A percentile compares a stretch with the other conserved stretches of the same genome.
Evolutionary conservation across 2,888 invertebrate genomes (phyloP).

Genomic region (Pseudoips prasinana): DNA sequence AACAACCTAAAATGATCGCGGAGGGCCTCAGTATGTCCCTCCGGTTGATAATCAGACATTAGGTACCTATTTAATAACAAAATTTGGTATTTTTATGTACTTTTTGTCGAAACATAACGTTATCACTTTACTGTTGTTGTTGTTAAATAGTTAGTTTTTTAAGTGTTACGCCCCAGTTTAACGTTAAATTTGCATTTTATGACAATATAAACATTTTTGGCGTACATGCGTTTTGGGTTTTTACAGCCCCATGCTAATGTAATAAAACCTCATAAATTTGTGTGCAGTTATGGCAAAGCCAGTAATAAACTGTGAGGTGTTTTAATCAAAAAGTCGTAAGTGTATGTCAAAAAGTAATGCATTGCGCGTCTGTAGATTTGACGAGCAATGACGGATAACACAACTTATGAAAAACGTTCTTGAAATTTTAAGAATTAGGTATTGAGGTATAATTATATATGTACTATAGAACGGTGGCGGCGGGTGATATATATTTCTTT

Average conservation of each 20-base stretch:
- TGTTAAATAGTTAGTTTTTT: slow-evolving; percentile 65
- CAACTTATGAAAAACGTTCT: slow-evolving; percentile 45
- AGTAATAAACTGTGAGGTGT: slow-evolving; percentile 33
- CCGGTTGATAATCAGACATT: background rate
- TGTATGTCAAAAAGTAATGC: slow-evolving; percentile 22
- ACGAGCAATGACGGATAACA: background rate
- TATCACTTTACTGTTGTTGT: slow-evolving; percentile 63
- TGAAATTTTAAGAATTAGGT: slow-evolving; percentile 38
- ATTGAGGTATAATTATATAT: slow-evolving; percentile 36
- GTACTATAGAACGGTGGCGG: too few relatives aligned
- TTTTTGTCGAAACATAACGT: slow-evolving; percentile 30
- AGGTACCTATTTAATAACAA: too few relatives aligned
- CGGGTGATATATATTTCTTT: too few relatives aligned
- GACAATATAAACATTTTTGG: slow-evolving; percentile 63
- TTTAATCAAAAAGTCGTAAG: too few relatives aligned
- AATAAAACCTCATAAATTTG: slow-evolving; percentile 25
- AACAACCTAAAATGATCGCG: slow-evolving; percentile 3
- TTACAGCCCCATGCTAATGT: slow-evolving; percentile 60
- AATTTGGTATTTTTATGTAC: slow-evolving; percentile 17
- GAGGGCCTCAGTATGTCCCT: too few relatives aligned
- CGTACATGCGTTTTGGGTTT: slow-evolving; percentile 63
- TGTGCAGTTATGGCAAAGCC: slow-evolving; percentile 43
- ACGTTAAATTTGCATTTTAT: slow-evolving; percentile 62
- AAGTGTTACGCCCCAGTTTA: slow-evolving; percentile 67
- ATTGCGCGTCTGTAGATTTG: slow-evolving; percentile 33